Base-by-base conservation (phyloP, 2,797 vertebrate species). In the Rhabdomys pumilio region DNA sequence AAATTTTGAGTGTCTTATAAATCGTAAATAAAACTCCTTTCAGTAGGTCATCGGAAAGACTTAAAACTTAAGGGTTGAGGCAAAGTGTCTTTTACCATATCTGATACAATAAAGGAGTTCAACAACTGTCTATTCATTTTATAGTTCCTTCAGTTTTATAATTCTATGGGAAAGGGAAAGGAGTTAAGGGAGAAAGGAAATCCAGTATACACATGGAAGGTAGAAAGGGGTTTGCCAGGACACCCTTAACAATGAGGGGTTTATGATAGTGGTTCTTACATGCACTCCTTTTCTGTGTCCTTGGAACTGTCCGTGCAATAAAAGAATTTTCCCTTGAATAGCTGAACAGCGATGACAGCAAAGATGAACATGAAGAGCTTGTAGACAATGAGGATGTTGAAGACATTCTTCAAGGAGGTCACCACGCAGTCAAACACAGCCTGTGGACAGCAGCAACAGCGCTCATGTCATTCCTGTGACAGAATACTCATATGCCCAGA, bases 291-390 rank as follows among this genome's bases (percentile, higher is more conserved):
- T 98, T 99, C 99, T 0, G 99, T 99, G 98, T 99, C 99, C 98
- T 99, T 99, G 9, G 99, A 99, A 95, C 99, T 99, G 98, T 99
- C 99, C 0, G 99, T 99, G 91, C 99, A 99, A 97, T 99, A 99
- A 98, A 99, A 99, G 97, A 99, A 99, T 98, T 99, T 99, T 73
- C 99, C 99, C 98, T 99, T 99, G 98, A 99, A 99, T 79, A 99
- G 99, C 97, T 99, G 99, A 90, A 99, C 99, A 0, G 99, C 99
- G 9, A 99, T 99, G 98, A 99, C 99, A 1, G 99, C 99, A 31
- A 99, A 99, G 98, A 99, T 99, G 99, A 99, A 99, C 99, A 99
- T 99, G 96, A 99, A 99, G 96, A 99, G 99, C 98, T 99, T 99
- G 98, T 99, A 99, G 97, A 99, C 99, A 4, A 99, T 99, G 95